Base-by-base conservation (phyloP, 2,797 vertebrate species). In the Artibeus jamaicensis region DNA sequence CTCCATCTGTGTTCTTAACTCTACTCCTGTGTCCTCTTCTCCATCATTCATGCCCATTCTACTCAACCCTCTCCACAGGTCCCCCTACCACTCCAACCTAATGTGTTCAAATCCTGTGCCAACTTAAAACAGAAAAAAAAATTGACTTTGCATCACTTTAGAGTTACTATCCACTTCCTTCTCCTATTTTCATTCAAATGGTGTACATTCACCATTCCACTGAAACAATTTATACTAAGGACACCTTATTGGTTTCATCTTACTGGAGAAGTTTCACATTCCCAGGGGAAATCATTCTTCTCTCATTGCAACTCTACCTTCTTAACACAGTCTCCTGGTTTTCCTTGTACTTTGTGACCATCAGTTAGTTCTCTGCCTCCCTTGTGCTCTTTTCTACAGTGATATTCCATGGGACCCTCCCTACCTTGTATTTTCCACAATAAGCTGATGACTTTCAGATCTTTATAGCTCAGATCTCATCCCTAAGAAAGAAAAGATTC, bases 171-270 rank as follows among this genome's bases (percentile, higher is more conserved):
- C 26, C 53, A 95, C 73, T 77, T 89, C 24, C 24, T 39, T 74
- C 70, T 86, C 32, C 21, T 91, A 32, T 84, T 94, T 65, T 89
- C 65, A 88, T 67, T 94, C 62, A 78, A 87, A 95, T 93, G 18
- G n/a, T n/a, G n/a, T n/a, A n/a, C n/a, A n/a, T n/a, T 42, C 78
- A 93, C 34, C 50, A 9, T 89, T 93, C 85, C 42, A 83, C 24
- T 37, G 50, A 86, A 89, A 70, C 6, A 71, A 79, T 76, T 77
- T 95, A 89, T 55, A 59, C 48, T 78, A 89, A 95, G 22, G 18
- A 34, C 46, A 82, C 9, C 21, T 46, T 37, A 53, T 68, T 65
- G 91, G 24, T 71, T 71, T 83, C 82, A 57, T 55, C 86, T 84
- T 65, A 34, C 42, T 46, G 7, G 53, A 22, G 21, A 37, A 73